Base-by-base conservation (phyloP, 2,888 invertebrate species). In the Watsonalla binaria region DNA sequence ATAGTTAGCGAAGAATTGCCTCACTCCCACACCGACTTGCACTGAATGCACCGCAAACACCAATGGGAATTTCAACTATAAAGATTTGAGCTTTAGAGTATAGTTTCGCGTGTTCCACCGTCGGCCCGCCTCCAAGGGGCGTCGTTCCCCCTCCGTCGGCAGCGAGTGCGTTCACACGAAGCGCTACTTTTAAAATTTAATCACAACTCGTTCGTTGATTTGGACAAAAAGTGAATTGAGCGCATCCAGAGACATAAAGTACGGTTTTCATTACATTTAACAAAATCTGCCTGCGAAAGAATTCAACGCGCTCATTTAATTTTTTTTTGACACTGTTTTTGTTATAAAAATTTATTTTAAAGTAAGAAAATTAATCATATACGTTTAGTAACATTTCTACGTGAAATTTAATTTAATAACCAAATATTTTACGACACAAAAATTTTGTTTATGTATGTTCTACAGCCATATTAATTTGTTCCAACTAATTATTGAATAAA, bases 181-280 rank as follows among this genome's bases (percentile, higher is more conserved):
- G 80, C 72, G 78, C 73, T 83, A 81, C 84, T 89, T 89, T 88
- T 80, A 87, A 89, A 86, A 83, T 89, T 90, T 89, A 88, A 90
- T 87, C 87, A 84, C 81, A 84, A 80, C 72, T 78, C 76, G 73
- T 59, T 63, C 77, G 83, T 83, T 84, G 84, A 84, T 86, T 86
- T 84, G 78, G 76, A 80, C 76, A 82, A 82, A 84, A 82, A 84
- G 77, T 77, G 74, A 74, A 82, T 80, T 76, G 72, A 73, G 76
- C 69, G 70, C 64, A 69, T 68, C 66, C 71, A 74, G 70, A 78
- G 79, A 80, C 80, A 78, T 74, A 65, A 72, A 72, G 69, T 75
- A 74, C 71, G 71, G 65, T 65, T 66, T 68, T 68, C 65, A 58
- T 63, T 61, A 54, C 1, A 60, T 62, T 57, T 57, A 37, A 49